A percentile compares a stretch with the other conserved stretches of the same genome.
These are phyloP conservation scores for Caenorhabditis virilis DNA, from an alignment of 2,888 invertebrate species.

Conservation along the genomic window DNA sequence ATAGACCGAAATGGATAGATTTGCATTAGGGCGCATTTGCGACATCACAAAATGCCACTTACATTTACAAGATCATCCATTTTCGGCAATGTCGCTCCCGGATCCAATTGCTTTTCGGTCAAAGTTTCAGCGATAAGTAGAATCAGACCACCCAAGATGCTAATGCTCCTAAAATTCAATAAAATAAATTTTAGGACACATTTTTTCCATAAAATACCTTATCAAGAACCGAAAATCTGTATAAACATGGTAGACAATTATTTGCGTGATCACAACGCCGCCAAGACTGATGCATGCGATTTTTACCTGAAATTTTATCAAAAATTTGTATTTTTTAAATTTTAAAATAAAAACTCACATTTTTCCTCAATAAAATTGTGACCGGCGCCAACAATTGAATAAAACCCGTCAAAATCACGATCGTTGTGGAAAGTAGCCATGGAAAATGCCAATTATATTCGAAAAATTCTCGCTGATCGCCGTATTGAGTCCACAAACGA, in stretches of 20 bases:
- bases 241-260: slow-evolving; percentile 76
- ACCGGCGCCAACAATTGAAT: slow-evolving; percentile 89
- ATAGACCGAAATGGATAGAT: too few species aligned
- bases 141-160: slow-evolving; percentile 89
- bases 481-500: slow-evolving; percentile 92
- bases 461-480: slow-evolving; percentile 54
- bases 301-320: slow-evolving; percentile 74
- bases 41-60: too few species aligned
- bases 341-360: slow-evolving; percentile 68
- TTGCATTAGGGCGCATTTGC: too few species aligned
- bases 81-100: slow-evolving; percentile 83
- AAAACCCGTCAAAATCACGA: slow-evolving; percentile 5
- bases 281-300: slow-evolving; percentile 82
- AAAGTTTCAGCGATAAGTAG: slow-evolving; percentile 87
- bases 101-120: slow-evolving; percentile 73
- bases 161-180: slow-evolving; percentile 89
- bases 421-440: slow-evolving; percentile 4
- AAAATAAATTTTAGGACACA: slow-evolving; percentile 11
- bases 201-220: background rate
- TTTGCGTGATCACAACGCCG: slow-evolving; percentile 91
- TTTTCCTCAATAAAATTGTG: slow-evolving; percentile 89
- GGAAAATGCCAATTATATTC: slow-evolving; percentile 5
- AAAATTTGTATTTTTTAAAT: background rate
- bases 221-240: slow-evolving; percentile 14
- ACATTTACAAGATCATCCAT: slow-evolving; percentile 74